phyloP scores from a whole-genome alignment of 2,888 invertebrate genomes.

The Hoplodrina blanda region DNA sequence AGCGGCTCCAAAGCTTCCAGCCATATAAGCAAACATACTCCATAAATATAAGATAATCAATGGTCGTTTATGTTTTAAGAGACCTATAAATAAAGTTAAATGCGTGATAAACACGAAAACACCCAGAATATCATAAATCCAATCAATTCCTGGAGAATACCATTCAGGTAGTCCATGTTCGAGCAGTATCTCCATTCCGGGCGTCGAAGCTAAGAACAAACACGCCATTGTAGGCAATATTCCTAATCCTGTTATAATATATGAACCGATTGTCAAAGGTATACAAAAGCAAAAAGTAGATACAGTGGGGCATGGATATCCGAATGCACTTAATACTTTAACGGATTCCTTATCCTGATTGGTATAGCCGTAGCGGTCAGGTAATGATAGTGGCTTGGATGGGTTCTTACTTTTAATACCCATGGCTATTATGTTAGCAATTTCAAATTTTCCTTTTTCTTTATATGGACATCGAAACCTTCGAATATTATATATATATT shows the following conservation, averaged over 20 bases:
- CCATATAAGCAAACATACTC: constrained; percentile 61
- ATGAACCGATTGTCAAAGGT: constrained; percentile 58
- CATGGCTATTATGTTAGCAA: constrained; percentile 6
- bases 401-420: constrained; percentile 5
- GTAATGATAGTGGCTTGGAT: not conserved
- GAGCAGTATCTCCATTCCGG: constrained; percentile 49
- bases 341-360: not conserved
- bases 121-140: constrained; percentile 59
- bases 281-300: constrained; percentile 61
- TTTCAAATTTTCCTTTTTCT: constrained; percentile 15
- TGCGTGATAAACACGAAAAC: constrained; percentile 60
- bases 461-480: not conserved
- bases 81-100: constrained; percentile 60
- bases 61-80: constrained; percentile 38
- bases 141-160: constrained; percentile 49
- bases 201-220: constrained; percentile 55
- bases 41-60: constrained; percentile 62
- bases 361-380: not conserved
- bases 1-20: constrained; percentile 55
- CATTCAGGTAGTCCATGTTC: constrained; percentile 58
- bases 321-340: constrained; percentile 28
- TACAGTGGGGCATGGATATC: constrained; percentile 60
- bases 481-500: not conserved
- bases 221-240: constrained; percentile 66
- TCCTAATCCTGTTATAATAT: constrained; percentile 66